These are phyloP conservation scores for Drosophila ficusphila DNA, from an alignment of 1,140 invertebrate species.

Conservation along the genomic window DNA sequence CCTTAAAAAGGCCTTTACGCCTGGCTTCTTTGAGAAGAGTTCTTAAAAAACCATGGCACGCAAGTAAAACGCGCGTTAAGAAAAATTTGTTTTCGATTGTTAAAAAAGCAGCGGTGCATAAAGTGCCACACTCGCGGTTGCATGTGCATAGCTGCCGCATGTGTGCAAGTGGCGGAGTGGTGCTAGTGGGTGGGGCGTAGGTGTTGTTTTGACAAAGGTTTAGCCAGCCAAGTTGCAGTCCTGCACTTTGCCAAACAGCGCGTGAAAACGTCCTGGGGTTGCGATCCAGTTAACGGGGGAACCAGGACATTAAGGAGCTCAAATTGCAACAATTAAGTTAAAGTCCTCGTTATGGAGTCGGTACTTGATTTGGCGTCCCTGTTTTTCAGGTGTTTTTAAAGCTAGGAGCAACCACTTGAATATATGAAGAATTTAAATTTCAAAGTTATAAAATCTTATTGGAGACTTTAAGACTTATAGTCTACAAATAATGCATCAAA, in stretches of 20 bases:
- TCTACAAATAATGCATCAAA: too few relatives aligned
- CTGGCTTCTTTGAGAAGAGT: constrained; percentile 14
- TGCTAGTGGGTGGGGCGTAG: constrained; percentile 21
- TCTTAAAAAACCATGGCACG: constrained; percentile 39
- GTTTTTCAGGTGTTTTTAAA: not conserved
- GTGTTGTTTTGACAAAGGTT: constrained; percentile 63
- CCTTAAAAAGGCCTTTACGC: constrained; percentile 12
- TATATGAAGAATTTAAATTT: too few relatives aligned
- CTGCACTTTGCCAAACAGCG: constrained; percentile 54
- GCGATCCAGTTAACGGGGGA: not conserved
- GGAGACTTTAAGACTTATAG: too few relatives aligned
- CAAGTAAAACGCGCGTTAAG: constrained; percentile 48
- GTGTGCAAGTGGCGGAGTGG: constrained; percentile 25
- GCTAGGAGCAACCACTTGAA: too few relatives aligned
- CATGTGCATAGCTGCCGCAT: constrained; percentile 41
- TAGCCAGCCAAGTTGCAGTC: constrained; percentile 44
- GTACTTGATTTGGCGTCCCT: not conserved
- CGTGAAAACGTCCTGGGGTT: constrained; percentile 32
- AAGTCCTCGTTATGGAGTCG: constrained; percentile 33
- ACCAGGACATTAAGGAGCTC: constrained; percentile 6
- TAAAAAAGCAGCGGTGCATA: constrained; percentile 65
- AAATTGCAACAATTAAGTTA: constrained; percentile 47
- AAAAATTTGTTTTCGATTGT: constrained; percentile 70
- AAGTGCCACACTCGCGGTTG: constrained; percentile 74
- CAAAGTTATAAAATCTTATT: not conserved